A percentile compares a stretch with the other conserved stretches of the same genome.
phyloP scores from a whole-genome alignment of 2,113 vertebrate genomes.

The Syrmaticus mikado region DNA sequence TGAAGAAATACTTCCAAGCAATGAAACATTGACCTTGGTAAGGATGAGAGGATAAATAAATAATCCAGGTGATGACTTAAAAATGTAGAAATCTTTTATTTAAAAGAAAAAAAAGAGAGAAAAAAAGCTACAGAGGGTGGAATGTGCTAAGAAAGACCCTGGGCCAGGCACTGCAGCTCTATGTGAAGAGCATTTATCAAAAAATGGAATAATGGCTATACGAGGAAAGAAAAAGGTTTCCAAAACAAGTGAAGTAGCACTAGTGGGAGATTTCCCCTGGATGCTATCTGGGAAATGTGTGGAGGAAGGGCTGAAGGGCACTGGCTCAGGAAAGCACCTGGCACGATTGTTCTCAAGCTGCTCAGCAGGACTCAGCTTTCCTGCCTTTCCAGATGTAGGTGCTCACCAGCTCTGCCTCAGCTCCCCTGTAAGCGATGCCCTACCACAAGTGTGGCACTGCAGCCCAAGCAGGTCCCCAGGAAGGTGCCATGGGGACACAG shows the following conservation, averaged over 20 bases:
- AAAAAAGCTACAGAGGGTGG: conserved; percentile 5
- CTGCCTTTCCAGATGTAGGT: background rate
- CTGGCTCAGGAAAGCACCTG: rapidly evolving
- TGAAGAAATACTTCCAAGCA: background rate
- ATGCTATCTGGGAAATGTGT: background rate
- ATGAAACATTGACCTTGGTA: background rate
- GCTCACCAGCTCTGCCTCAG: background rate
- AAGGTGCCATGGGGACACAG: rapidly evolving
- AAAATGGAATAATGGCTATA: background rate
- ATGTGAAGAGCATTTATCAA: background rate
- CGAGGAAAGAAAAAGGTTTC: background rate
- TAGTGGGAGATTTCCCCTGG: background rate
- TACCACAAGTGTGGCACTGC: rapidly evolving
- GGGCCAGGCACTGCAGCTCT: background rate
- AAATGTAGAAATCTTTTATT: background rate
- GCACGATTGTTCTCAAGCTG: rapidly evolving
- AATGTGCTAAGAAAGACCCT: conserved; percentile 5
- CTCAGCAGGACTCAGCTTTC: background rate
- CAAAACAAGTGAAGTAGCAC: background rate
- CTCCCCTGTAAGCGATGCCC: background rate
- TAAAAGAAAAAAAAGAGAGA: background rate
- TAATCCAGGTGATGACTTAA: background rate
- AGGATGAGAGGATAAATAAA: conserved; percentile 2
- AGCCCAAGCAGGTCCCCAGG: background rate
- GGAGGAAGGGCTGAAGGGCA: background rate